These are phyloP conservation scores for Vicugna pacos DNA, from an alignment of 2,113 vertebrate species.

Conservation along the genomic window DNA sequence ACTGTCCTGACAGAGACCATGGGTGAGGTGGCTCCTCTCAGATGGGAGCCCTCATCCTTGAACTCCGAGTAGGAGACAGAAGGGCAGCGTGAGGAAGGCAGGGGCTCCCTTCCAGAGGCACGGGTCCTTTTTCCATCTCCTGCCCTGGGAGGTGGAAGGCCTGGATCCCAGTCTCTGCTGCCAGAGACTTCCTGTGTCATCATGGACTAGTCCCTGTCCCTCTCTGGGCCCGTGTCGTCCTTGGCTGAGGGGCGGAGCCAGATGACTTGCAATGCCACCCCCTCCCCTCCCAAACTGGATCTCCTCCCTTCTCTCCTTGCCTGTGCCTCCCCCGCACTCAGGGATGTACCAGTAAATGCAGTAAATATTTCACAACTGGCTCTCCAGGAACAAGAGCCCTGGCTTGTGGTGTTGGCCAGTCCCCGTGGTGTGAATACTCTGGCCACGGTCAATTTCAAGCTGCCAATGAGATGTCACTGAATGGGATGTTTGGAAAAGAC, in stretches of 20 bases:
- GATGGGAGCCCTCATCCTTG: neutral
- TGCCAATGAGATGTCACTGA: neutral
- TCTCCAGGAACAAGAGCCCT: neutral
- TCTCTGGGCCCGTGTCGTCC: too few relatives aligned
- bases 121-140: neutral
- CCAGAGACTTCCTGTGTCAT: accelerated
- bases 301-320: neutral
- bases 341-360: neutral
- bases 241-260: neutral
- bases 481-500: neutral
- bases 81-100: neutral
- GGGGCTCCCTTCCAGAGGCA: too few relatives aligned
- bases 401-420: neutral
- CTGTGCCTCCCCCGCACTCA: neutral
- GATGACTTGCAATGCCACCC: slow-evolving; percentile 57
- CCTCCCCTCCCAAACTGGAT: neutral
- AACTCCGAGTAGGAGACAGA: neutral
- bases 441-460: neutral
- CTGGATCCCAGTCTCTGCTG: neutral
- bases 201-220: accelerated
- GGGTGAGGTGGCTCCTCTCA: neutral
- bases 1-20: neutral
- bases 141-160: accelerated
- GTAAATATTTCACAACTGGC: neutral
- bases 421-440: neutral